phyloP scores from a whole-genome alignment of 1,140 invertebrate species.

The Aphis gossypii region DNA sequence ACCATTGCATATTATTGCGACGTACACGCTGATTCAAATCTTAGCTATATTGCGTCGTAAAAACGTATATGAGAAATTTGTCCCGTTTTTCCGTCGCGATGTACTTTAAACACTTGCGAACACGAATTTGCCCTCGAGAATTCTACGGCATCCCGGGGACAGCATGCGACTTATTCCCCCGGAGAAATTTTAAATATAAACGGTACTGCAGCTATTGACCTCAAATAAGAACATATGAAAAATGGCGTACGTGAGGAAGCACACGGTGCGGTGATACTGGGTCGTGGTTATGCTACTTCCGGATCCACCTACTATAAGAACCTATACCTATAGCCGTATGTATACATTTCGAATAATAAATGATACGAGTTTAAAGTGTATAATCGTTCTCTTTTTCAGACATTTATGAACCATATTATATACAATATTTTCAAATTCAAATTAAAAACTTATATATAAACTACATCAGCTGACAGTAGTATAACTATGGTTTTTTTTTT shows the following conservation, averaged over 20 bases:
- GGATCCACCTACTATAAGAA: background rate
- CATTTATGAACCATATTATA: background rate
- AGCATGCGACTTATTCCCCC: background rate
- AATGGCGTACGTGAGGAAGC: conserved; percentile 34
- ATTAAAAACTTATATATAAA: background rate
- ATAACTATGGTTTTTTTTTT: background rate
- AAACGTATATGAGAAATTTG: background rate
- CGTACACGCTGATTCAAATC: background rate
- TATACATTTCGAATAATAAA: background rate
- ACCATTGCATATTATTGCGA: background rate
- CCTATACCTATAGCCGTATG: background rate
- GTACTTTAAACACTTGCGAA: background rate
- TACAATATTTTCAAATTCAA: background rate
- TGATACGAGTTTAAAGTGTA: background rate
- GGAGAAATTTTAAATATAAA: conserved; percentile 26
- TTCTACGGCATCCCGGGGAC: background rate
- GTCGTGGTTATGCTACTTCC: conserved; percentile 3
- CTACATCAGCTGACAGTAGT: background rate
- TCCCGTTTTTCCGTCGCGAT: background rate
- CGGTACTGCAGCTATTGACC: background rate
- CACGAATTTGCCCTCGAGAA: conserved; percentile 34
- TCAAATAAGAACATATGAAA: background rate
- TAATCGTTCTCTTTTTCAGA: background rate
- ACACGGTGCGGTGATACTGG: background rate
- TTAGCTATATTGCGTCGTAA: background rate